Evolutionary conservation across 2,888 invertebrate species (phyloP).

Genomic region (Synanthedon vespiformis): DNA sequence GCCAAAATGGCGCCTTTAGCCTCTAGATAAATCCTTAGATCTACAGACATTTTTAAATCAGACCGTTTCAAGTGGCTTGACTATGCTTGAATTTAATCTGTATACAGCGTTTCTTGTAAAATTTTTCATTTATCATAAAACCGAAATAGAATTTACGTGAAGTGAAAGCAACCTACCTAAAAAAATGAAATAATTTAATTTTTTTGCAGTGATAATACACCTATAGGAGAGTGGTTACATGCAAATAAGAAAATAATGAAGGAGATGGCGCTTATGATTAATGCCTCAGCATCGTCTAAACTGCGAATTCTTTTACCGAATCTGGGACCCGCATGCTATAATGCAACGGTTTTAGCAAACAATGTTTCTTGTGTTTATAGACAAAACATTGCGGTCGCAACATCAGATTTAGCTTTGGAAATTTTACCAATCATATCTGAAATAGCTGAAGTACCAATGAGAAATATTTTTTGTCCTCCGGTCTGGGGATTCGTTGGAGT

Average conservation of each 20-base stretch:
- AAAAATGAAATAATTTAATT: background rate
- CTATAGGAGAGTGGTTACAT: constrained; percentile 49
- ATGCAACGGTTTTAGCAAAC: constrained; percentile 61
- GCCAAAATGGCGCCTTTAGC: too few relatives aligned
- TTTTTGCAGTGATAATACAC: constrained; percentile 27
- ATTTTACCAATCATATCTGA: constrained; percentile 45
- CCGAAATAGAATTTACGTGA: too few relatives aligned
- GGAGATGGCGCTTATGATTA: constrained; percentile 56
- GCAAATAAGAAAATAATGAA: constrained; percentile 42
- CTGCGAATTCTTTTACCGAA: constrained; percentile 67
- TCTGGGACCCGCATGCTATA: constrained; percentile 69
- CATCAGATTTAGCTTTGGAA: constrained; percentile 68
- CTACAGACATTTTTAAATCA: too few relatives aligned
- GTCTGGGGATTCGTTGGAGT: constrained; percentile 75
- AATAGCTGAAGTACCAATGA: constrained; percentile 50
- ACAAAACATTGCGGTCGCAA: constrained; percentile 67
- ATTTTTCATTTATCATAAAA: too few relatives aligned
- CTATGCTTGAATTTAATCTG: too few relatives aligned
- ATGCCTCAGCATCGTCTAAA: constrained; percentile 50
- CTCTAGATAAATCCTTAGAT: too few relatives aligned
- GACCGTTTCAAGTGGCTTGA: too few relatives aligned
- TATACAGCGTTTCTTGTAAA: too few relatives aligned
- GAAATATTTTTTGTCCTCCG: constrained; percentile 69
- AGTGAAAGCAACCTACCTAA: too few relatives aligned
- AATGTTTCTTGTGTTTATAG: constrained; percentile 39